These are phyloP conservation scores for Rhynchotus rufescens DNA, from an alignment of 2,797 vertebrate species.

Conservation along the genomic window DNA sequence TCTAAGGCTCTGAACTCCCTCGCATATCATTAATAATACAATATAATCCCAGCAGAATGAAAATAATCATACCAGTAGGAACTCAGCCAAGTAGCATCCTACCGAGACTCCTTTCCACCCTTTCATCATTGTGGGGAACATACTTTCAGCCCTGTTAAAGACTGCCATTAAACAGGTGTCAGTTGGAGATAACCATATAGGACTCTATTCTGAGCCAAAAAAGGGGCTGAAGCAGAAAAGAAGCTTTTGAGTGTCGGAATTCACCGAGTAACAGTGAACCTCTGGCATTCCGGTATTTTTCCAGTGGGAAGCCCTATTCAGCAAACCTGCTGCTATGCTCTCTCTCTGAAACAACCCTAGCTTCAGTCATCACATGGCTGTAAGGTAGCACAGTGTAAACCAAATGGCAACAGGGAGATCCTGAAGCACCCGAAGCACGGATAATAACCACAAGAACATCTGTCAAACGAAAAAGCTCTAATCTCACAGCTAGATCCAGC, in stretches of 20 bases:
- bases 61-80: conserved; percentile 45
- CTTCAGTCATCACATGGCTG: background rate
- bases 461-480: background rate
- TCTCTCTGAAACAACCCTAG: background rate
- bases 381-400: background rate
- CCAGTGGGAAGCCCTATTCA: background rate
- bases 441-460: background rate
- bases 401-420: background rate
- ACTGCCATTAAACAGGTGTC: conserved; percentile 23
- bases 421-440: background rate
- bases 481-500: background rate
- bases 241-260: background rate
- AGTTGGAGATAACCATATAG: background rate
- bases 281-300: background rate
- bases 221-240: background rate
- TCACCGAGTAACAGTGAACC: accelerated
- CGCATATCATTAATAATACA: conserved; percentile 44
- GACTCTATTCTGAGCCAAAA: background rate
- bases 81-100: conserved; percentile 39
- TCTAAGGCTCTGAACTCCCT: conserved; percentile 16
- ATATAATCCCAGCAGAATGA: conserved; percentile 46
- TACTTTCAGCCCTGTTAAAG: conserved; percentile 15
- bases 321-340: background rate
- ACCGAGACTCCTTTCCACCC: conserved; percentile 32
- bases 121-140: conserved; percentile 19